Percentiles rank a stretch among this genome's conserved stretches.
These are phyloP conservation scores for Sclerodermus sp. DNA, from an alignment of 2,888 invertebrate genomes.

Conservation along the genomic window DNA sequence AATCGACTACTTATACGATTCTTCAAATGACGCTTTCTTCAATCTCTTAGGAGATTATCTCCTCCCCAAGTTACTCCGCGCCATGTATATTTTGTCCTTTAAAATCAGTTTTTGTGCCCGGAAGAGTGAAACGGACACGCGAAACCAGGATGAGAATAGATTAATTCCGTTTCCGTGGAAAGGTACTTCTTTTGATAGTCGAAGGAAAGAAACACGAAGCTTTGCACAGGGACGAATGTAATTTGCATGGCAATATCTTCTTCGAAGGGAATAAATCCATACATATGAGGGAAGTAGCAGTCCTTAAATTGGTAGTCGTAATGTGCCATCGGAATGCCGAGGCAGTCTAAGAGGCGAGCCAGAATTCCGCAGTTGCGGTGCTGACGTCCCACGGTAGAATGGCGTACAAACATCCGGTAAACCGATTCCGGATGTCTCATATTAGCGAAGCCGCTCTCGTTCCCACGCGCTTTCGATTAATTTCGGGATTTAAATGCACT, in stretches of 20 bases:
- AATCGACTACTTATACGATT: no score
- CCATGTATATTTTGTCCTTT: no score
- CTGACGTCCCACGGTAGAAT: slow-evolving; percentile 18
- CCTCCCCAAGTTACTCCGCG: no score
- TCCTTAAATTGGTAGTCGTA: slow-evolving; percentile 27
- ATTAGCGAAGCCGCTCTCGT: slow-evolving; percentile 21
- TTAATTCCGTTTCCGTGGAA: slow-evolving; percentile 1
- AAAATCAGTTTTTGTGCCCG: no score
- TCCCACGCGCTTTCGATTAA: slow-evolving; percentile 10
- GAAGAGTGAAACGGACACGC: no score
- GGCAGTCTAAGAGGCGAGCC: slow-evolving; percentile 8
- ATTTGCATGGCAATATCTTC: slow-evolving; percentile 21
- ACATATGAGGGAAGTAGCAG: slow-evolving; percentile 18
- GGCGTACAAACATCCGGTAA: slow-evolving; percentile 26
- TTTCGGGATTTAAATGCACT: no score
- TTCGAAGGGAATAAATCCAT: slow-evolving; percentile 18
- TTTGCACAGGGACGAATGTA: neutral
- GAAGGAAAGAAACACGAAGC: no score
- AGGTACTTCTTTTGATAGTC: neutral
- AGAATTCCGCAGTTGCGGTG: slow-evolving; percentile 10
- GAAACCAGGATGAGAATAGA: no score
- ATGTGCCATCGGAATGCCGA: slow-evolving; percentile 8
- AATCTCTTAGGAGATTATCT: no score
- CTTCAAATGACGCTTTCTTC: no score
- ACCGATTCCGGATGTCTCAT: slow-evolving; percentile 24